phyloP scores from a whole-genome alignment of 1,140 invertebrate genomes.

The Latrodectus geometricus region DNA sequence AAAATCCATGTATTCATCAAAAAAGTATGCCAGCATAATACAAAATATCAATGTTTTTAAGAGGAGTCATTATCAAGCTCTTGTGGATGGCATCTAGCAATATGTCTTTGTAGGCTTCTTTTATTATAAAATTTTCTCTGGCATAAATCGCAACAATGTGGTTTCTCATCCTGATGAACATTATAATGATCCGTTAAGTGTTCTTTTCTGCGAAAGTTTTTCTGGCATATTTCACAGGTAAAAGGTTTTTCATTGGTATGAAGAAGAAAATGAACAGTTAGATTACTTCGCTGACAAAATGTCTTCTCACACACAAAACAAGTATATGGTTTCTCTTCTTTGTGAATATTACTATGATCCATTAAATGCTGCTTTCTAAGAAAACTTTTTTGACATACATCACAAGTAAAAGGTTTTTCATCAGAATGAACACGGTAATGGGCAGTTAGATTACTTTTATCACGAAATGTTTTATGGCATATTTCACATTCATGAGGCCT shows the following conservation, averaged over 20 bases:
- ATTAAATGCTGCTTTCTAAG: neutral
- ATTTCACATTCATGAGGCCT: neutral
- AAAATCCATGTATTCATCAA: no score
- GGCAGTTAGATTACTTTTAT: neutral
- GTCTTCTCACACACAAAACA: neutral
- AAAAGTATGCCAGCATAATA: no score
- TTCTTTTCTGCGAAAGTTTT: neutral
- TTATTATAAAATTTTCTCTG: neutral
- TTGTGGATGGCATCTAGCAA: no score
- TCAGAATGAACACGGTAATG: neutral
- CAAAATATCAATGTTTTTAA: no score
- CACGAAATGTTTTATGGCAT: neutral
- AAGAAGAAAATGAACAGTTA: neutral
- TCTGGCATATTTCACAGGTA: neutral
- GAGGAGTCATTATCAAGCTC: no score
- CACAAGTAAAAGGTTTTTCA: neutral
- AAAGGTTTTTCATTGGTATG: neutral
- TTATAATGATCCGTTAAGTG: neutral
- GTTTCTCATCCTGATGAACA: neutral
- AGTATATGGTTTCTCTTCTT: neutral
- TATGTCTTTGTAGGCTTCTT: no score
- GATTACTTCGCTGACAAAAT: neutral
- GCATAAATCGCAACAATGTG: neutral
- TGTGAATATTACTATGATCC: neutral
- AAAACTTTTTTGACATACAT: neutral